Evolutionary conservation across 2,888 invertebrate genomes (phyloP).

Genomic region (Amphipoea oculea): DNA sequence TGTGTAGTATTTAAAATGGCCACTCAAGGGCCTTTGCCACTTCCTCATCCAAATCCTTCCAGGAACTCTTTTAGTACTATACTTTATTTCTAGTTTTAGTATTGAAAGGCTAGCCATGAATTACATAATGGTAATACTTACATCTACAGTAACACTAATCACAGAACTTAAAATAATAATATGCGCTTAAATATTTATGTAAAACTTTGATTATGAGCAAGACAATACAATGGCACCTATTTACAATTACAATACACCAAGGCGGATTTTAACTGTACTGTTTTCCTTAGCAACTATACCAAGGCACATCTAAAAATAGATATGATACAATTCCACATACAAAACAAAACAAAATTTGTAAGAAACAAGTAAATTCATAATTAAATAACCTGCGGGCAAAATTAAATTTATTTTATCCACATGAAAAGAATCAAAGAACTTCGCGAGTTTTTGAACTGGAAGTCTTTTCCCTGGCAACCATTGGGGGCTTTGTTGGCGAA

Average conservation of each 20-base stretch:
- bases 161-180: background rate
- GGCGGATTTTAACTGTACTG: slow-evolving; percentile 1
- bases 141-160: background rate
- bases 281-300: slow-evolving; percentile 25
- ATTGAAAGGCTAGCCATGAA: background rate
- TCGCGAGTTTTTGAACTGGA: background rate
- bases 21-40: too few relatives aligned
- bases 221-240: slow-evolving; percentile 20
- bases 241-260: background rate
- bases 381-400: slow-evolving; percentile 16
- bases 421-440: slow-evolving; percentile 35
- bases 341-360: slow-evolving; percentile 3
- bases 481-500: background rate
- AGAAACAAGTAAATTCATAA: slow-evolving; percentile 14
- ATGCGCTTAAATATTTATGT: background rate
- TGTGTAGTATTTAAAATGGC: too few relatives aligned
- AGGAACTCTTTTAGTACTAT: too few relatives aligned
- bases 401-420: slow-evolving; percentile 25
- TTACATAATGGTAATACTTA: background rate
- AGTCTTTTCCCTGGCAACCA: background rate
- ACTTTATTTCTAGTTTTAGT: background rate
- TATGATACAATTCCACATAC: slow-evolving; percentile 6
- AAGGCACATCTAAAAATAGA: slow-evolving; percentile 25
- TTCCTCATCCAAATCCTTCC: too few relatives aligned
- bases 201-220: background rate